Conservation (phyloP, 1,140 invertebrate species). For the Drosophila subobscura region DNA sequence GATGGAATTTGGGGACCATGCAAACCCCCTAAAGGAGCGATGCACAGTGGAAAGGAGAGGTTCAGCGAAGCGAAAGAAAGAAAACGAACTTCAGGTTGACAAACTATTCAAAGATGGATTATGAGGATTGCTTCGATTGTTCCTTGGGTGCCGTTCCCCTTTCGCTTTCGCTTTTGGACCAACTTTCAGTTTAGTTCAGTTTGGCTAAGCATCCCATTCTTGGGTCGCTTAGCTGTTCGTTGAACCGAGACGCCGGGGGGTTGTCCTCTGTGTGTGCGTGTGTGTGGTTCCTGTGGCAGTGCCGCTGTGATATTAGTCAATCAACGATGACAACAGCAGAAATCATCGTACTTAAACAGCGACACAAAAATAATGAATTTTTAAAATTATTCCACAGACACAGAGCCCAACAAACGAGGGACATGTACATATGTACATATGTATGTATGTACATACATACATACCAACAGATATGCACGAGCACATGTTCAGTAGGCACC, state of each 20-base stretch:
- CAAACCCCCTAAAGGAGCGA: not conserved
- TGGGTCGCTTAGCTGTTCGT: slow-evolving; percentile 64
- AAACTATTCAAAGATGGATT: slow-evolving; percentile 37
- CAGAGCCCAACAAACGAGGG: slow-evolving; percentile 3
- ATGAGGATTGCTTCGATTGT: slow-evolving; percentile 12
- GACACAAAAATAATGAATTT: slow-evolving; percentile 24
- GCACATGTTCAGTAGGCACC: slow-evolving; percentile 3
- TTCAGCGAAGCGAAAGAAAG: no score
- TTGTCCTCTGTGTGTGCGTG: slow-evolving; percentile 22
- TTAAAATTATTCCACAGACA: slow-evolving; percentile 23
- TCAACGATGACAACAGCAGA: slow-evolving; percentile 50
- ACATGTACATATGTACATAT: not conserved
- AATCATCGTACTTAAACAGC: slow-evolving; percentile 17
- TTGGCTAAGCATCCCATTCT: slow-evolving; percentile 18
- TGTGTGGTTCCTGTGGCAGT: slow-evolving; percentile 12
- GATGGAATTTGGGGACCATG: no score
- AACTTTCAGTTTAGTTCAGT: no score
- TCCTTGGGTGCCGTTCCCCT: slow-evolving; percentile 1
- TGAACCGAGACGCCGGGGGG: slow-evolving; percentile 63
- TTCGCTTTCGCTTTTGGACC: slow-evolving; percentile 36
- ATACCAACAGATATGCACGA: no score
- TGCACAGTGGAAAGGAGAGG: slow-evolving; percentile 4
- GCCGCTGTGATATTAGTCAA: slow-evolving; percentile 50
- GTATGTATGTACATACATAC: not conserved
- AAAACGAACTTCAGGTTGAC: slow-evolving; percentile 7